A percentile compares a stretch with the other conserved stretches of the same genome.
These are phyloP conservation scores for Zosterops hypoxanthus DNA, from an alignment of 2,113 vertebrate species.

Conservation along the genomic window DNA sequence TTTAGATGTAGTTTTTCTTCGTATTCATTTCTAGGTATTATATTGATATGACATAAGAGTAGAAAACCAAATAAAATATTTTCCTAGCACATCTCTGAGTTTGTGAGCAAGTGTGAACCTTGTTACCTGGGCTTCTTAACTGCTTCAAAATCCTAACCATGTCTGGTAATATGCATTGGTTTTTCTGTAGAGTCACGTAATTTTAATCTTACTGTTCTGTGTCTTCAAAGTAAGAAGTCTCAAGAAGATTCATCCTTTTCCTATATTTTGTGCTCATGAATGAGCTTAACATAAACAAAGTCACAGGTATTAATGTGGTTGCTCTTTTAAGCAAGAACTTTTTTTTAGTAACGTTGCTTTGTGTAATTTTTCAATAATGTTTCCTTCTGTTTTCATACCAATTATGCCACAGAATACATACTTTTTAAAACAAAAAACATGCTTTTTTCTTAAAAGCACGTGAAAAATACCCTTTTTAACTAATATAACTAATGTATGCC, in stretches of 20 bases:
- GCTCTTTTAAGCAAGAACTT: neutral
- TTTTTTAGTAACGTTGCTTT: neutral
- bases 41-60: neutral
- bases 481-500: neutral
- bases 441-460: neutral
- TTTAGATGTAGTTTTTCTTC: neutral
- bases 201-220: neutral
- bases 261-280: neutral
- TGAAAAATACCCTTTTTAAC: neutral
- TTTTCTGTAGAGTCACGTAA: neutral
- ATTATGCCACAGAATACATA: neutral
- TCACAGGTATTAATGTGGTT: neutral
- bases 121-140: neutral
- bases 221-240: neutral
- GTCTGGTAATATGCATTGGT: neutral
- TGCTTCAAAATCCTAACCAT: neutral
- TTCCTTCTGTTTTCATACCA: neutral
- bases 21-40: neutral
- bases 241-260: neutral
- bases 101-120: neutral
- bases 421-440: neutral
- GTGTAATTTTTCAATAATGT: neutral
- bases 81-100: neutral
- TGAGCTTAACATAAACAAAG: neutral
- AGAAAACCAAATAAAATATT: neutral